phyloP scores from a whole-genome alignment of 2,797 vertebrate species.

The Microcaecilia unicolor region DNA sequence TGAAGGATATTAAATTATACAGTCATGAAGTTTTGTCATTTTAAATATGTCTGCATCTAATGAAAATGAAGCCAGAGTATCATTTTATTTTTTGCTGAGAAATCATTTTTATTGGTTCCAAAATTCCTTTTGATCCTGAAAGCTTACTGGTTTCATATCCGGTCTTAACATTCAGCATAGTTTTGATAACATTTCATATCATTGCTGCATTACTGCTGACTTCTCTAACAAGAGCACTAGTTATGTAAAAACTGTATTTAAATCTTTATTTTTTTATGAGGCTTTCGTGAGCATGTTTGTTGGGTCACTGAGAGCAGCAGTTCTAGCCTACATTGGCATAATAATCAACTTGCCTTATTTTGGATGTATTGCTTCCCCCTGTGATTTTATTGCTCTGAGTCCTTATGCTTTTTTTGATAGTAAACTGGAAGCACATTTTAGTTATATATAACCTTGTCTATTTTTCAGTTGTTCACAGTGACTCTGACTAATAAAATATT shows the following conservation, averaged over 20 bases:
- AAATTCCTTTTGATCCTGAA: not conserved
- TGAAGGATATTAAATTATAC: not conserved
- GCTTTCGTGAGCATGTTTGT: constrained; percentile 3
- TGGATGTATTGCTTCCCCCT: too few species aligned
- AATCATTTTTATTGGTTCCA: not conserved
- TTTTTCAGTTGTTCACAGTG: too few species aligned
- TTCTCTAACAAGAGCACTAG: not conserved
- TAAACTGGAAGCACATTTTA: too few species aligned
- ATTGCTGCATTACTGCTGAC: constrained; percentile 4
- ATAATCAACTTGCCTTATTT: too few species aligned
- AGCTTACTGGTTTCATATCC: constrained; percentile 11
- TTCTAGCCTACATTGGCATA: too few species aligned
- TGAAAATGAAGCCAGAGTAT: not conserved
- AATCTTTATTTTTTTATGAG: constrained; percentile 1
- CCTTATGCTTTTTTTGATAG: too few species aligned
- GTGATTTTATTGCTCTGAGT: too few species aligned
- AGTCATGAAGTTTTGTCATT: not conserved
- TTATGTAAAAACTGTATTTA: constrained; percentile 10
- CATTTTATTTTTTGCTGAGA: constrained; percentile 1
- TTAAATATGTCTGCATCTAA: not conserved
- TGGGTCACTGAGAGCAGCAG: too few species aligned
- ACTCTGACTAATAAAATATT: too few species aligned
- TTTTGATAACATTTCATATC: constrained; percentile 13
- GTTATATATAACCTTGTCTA: too few species aligned
- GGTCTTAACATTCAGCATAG: not conserved